Evolutionary conservation across 2,797 vertebrate species (phyloP).

Genomic region (Xenentodon cancila): DNA sequence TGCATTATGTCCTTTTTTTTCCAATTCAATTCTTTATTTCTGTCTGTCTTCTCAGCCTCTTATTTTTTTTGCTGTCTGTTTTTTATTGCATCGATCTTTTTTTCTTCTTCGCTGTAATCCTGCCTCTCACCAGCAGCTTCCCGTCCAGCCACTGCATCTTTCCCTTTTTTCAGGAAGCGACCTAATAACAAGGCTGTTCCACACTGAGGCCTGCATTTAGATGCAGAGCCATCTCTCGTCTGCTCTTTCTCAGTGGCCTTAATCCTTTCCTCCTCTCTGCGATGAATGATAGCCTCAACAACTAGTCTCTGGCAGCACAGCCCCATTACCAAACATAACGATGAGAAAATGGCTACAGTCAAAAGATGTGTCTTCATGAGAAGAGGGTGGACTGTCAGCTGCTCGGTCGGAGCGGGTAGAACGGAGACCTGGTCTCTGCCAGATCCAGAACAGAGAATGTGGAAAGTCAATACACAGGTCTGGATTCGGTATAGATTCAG

Average conservation of each 20-base stretch:
- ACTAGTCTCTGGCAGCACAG: slow-evolving; percentile 49
- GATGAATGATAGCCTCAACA: slow-evolving; percentile 72
- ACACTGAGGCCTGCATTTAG: slow-evolving; percentile 67
- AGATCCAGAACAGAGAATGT: slow-evolving; percentile 12
- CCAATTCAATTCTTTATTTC: neutral
- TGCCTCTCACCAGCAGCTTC: slow-evolving; percentile 9
- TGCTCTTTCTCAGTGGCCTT: slow-evolving; percentile 66
- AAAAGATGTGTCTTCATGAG: slow-evolving; percentile 39
- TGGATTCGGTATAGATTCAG: neutral
- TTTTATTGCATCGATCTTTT: slow-evolving; percentile 5
- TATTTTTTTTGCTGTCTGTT: neutral
- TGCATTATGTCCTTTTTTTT: neutral
- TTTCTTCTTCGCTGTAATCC: slow-evolving; percentile 14
- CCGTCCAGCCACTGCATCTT: slow-evolving; percentile 27
- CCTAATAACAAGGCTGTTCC: slow-evolving; percentile 66
- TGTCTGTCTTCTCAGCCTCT: neutral
- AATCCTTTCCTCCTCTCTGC: slow-evolving; percentile 66
- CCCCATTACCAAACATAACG: slow-evolving; percentile 53
- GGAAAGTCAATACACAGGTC: slow-evolving; percentile 9
- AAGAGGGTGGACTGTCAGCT: slow-evolving; percentile 57
- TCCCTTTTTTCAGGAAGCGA: slow-evolving; percentile 26
- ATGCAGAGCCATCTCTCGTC: slow-evolving; percentile 69
- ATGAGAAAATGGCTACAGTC: slow-evolving; percentile 62
- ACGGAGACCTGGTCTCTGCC: slow-evolving; percentile 18
- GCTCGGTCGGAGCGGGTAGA: slow-evolving; percentile 19